Base-by-base conservation (phyloP, 2,888 invertebrate genomes). In the Eupithecia inturbata region DNA sequence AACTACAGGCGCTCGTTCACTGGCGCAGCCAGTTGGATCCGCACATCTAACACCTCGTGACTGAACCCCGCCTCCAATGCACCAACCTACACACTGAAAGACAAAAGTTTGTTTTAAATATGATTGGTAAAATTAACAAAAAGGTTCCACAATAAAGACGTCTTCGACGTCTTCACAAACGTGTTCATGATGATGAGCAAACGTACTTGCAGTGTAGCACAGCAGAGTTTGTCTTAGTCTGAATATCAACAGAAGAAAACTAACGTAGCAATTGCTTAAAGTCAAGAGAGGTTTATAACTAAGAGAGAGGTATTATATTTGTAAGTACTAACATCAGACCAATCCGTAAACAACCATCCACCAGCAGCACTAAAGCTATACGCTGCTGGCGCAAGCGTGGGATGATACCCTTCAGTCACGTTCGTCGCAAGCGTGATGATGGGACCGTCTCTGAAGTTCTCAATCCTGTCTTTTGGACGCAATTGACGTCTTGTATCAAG, bases 31-130 rank as follows among this genome's bases (percentile, higher is more conserved):
- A n/a, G 95, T 95, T 0, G 95, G 95, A 82, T 97, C 97, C 0
- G 95, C 91, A 82, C 98, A 98, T 33, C 96, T 95, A 2, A 97
- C 96, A 68, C 96, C 95, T 45, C 98, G 95, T 36, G 96, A 96
- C 86, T 97, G 97, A 1, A 96, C 95, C 3, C 98, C 98, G 1
- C 95, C 96, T 0, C 97, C 97, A 1, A 94, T 88, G 83, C 98
- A 98, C 83, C 96, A 95, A 70, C 96, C 96, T 7, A 97, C 97
- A 84, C 98, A 98, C 95, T 96, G 88, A 4, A 70, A 68, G 3
- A 57, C 12, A 26, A 26, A 5, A 26, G 12, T 57, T 57, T 57
- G 12, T 26, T 26, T 2, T 22, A 53, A 53, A 7, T 19, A 45
- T 45, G 7, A n/a, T 9, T n/a, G 3, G 3, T 10, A 10, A 53